Percentiles rank a stretch among this genome's conserved stretches.
These are phyloP conservation scores for Rhadina sibilatrix DNA, from an alignment of 2,113 vertebrate genomes.

Conservation along the genomic window DNA sequence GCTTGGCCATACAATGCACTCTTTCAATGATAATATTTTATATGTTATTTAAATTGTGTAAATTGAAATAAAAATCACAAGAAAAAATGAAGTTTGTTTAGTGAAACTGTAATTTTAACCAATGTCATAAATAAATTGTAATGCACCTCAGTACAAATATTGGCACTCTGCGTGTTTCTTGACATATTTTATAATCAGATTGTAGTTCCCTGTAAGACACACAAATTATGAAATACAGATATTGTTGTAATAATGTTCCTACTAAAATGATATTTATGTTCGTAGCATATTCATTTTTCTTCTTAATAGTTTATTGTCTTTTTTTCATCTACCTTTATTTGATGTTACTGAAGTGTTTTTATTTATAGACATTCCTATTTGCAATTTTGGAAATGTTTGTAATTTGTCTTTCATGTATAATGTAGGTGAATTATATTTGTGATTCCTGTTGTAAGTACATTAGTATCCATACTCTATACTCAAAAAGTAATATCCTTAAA, in stretches of 20 bases:
- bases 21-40: neutral
- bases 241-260: neutral
- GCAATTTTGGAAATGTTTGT: neutral
- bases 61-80: neutral
- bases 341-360: neutral
- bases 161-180: neutral
- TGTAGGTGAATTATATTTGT: neutral
- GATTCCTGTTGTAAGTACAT: neutral
- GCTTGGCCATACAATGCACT: neutral
- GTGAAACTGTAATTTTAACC: neutral
- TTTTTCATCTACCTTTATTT: neutral
- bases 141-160: neutral
- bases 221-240: neutral
- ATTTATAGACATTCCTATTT: neutral
- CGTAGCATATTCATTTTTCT: neutral
- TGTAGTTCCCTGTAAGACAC: neutral
- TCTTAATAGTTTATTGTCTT: neutral
- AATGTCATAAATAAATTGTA: neutral
- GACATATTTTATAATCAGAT: neutral
- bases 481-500: neutral
- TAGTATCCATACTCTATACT: neutral
- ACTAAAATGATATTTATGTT: neutral
- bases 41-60: neutral
- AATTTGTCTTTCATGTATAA: neutral
- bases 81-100: neutral